Evolutionary conservation across 2,113 vertebrate species (phyloP).

Genomic region (Clupea harengus): DNA sequence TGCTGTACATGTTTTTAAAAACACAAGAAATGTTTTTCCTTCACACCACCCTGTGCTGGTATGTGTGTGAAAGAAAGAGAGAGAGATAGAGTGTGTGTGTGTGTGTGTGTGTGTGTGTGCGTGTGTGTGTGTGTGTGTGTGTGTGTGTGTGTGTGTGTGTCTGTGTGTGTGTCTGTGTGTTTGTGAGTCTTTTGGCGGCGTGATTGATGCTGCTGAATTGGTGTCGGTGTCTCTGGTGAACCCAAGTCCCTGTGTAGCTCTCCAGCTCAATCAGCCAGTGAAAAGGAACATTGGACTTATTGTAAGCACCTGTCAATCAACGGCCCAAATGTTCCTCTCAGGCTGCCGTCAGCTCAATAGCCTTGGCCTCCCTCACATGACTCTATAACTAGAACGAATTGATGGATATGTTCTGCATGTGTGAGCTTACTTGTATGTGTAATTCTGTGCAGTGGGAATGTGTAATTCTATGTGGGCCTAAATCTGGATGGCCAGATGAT

Average conservation of each 20-base stretch:
- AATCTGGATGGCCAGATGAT: background rate
- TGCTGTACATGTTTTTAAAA: background rate
- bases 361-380: conserved; percentile 3
- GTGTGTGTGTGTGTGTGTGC: background rate
- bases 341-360: background rate
- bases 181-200: background rate
- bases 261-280: conserved; percentile 1
- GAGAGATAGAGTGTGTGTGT: background rate
- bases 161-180: background rate
- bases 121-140: background rate
- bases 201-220: conserved; percentile 15
- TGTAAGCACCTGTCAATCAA: conserved; percentile 17
- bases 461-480: background rate
- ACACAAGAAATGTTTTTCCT: background rate
- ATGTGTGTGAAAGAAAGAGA: background rate
- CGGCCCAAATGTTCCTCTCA: background rate
- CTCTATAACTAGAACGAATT: conserved; percentile 4
- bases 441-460: background rate
- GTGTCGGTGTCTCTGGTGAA: background rate
- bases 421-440: conserved; percentile 1
- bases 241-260: background rate
- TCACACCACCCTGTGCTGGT: background rate
- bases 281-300: conserved; percentile 8
- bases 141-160: background rate
- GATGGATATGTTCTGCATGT: conserved; percentile 14